phyloP scores from a whole-genome alignment of 2,888 invertebrate genomes.

The Trichacis sp. region DNA sequence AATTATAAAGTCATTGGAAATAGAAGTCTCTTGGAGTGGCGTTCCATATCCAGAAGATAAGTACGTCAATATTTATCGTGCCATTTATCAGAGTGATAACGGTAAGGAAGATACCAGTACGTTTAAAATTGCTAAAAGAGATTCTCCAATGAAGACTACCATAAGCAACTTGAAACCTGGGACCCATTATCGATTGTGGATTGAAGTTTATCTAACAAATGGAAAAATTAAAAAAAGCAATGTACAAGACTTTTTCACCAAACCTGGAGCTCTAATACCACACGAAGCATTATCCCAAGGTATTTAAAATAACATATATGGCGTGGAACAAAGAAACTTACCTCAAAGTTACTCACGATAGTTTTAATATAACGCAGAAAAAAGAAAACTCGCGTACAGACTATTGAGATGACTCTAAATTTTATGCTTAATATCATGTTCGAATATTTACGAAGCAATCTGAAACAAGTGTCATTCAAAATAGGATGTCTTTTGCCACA shows the following conservation, averaged over 20 bases:
- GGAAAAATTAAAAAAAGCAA: slow-evolving; percentile 92
- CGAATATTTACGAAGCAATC: too few species aligned
- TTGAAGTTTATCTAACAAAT: slow-evolving; percentile 90
- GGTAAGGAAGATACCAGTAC: slow-evolving; percentile 80
- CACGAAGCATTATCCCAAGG: slow-evolving; percentile 45
- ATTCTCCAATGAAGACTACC: slow-evolving; percentile 76
- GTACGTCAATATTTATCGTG: slow-evolving; percentile 89
- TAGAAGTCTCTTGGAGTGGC: slow-evolving; percentile 85
- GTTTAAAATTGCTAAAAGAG: slow-evolving; percentile 82
- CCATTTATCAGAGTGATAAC: slow-evolving; percentile 82
- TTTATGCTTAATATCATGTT: too few species aligned
- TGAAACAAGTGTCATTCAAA: too few species aligned
- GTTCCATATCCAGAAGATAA: slow-evolving; percentile 91
- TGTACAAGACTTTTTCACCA: slow-evolving; percentile 88
- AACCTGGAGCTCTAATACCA: slow-evolving; percentile 73
- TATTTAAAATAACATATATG: too few species aligned
- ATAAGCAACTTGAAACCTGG: slow-evolving; percentile 81
- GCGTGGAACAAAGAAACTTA: too few species aligned
- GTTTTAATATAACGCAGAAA: too few species aligned
- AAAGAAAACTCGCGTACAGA: too few species aligned
- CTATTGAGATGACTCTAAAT: too few species aligned
- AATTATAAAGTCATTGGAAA: slow-evolving; percentile 81
- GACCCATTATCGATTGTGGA: slow-evolving; percentile 87
- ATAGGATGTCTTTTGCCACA: too few species aligned
- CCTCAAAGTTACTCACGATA: too few species aligned